Percentiles rank a stretch among this genome's conserved stretches.
Conservation (phyloP, 92 coral and sea anemone genomes). For the Phenganax marumi region DNA sequence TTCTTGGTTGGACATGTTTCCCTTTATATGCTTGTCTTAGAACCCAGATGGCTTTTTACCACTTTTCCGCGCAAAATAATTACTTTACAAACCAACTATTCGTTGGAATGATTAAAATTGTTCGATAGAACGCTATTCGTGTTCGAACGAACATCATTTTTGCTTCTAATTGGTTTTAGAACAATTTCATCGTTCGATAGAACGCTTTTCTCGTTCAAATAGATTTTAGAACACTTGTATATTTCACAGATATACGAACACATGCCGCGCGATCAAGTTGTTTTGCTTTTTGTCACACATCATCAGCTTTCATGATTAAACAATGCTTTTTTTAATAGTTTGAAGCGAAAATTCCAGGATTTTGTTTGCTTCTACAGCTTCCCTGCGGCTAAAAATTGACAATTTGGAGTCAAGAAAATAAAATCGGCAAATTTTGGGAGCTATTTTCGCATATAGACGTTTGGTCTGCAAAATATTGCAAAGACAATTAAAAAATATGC, state of each 20-base stretch:
- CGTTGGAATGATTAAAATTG: background rate
- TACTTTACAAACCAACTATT: background rate
- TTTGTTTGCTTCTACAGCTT: background rate
- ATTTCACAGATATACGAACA: background rate
- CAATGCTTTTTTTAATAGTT: conserved; percentile 10
- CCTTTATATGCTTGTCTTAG: background rate
- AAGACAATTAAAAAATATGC: conserved; percentile 38
- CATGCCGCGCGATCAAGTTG: background rate
- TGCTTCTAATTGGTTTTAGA: background rate
- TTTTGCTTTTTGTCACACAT: background rate
- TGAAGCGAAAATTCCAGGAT: background rate
- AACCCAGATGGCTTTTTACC: conserved; percentile 8
- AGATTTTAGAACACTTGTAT: background rate
- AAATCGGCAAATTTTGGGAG: background rate
- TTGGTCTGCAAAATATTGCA: background rate
- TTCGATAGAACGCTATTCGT: background rate
- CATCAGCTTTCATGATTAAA: conserved; percentile 21
- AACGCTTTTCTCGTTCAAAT: background rate
- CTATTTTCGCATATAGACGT: background rate
- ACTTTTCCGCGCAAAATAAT: background rate
- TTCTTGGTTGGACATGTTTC: background rate
- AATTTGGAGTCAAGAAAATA: background rate
- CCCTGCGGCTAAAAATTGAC: background rate
- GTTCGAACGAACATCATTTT: background rate
- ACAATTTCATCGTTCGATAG: background rate